Percentiles rank a stretch among this genome's conserved stretches.
phyloP scores from a whole-genome alignment of 2,888 invertebrate species.

The Amiota minor region DNA sequence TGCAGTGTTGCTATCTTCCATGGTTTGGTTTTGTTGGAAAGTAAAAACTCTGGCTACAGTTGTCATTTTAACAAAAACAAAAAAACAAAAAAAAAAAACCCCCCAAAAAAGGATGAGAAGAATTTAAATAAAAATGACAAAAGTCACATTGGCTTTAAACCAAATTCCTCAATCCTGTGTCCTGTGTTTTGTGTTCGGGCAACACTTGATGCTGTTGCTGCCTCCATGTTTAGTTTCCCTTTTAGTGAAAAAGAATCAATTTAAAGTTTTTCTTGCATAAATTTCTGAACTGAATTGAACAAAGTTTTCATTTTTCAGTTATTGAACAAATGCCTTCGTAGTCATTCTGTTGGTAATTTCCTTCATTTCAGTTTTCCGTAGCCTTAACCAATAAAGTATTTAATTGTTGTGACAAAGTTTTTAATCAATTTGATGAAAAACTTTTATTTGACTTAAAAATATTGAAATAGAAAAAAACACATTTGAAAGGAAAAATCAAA shows the following conservation, averaged over 20 bases:
- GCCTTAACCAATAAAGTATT: constrained; percentile 42
- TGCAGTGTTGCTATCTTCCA: no score
- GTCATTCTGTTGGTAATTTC: neutral
- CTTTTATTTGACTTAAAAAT: constrained; percentile 32
- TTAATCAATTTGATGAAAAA: constrained; percentile 29
- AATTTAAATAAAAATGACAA: constrained; percentile 38
- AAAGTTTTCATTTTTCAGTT: constrained; percentile 47
- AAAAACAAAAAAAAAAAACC: no score
- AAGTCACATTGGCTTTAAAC: constrained; percentile 62
- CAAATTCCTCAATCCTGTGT: constrained; percentile 33
- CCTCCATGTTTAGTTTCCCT: no score
- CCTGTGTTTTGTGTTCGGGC: neutral
- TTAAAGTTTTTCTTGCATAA: constrained; percentile 61
- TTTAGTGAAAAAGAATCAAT: constrained; percentile 51
- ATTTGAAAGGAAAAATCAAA: no score
- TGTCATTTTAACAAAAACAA: neutral
- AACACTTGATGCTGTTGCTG: neutral
- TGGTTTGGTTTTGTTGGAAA: neutral
- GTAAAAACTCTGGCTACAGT: constrained; percentile 8
- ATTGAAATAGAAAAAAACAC: no score
- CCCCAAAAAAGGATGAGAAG: neutral
- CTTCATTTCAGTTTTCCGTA: neutral
- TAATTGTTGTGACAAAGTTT: constrained; percentile 49
- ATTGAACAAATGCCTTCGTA: neutral
- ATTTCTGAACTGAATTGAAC: constrained; percentile 54